These are phyloP conservation scores for Cheilosia scutellata DNA, from an alignment of 2,888 invertebrate genomes.

Conservation along the genomic window DNA sequence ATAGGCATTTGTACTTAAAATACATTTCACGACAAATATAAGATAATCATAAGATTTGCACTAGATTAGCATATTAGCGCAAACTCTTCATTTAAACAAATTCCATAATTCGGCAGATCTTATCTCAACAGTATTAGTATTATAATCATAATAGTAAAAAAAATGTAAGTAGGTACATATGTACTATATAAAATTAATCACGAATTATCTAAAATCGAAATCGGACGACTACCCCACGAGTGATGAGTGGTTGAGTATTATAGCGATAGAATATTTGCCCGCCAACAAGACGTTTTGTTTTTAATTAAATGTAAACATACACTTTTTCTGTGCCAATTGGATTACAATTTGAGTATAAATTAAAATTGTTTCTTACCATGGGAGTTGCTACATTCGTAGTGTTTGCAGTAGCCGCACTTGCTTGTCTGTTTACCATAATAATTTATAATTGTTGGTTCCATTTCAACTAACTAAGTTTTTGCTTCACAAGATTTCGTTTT, in stretches of 20 bases:
- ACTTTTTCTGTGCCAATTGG: not conserved
- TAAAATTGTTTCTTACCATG: constrained; percentile 83
- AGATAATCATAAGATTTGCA: constrained; percentile 4
- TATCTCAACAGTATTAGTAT: constrained; percentile 2
- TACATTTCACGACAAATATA: not conserved
- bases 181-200: constrained; percentile 16
- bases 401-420: constrained; percentile 82
- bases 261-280: not conserved
- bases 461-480: constrained; percentile 46
- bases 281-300: constrained; percentile 19
- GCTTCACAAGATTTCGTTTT: not conserved
- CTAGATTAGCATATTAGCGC: not conserved
- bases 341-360: not conserved
- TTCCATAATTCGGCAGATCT: not conserved
- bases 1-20: too few relatives aligned
- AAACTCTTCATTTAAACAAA: constrained; percentile 13
- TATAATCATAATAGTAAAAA: not conserved
- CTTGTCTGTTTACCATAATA: constrained; percentile 80
- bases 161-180: not conserved
- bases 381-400: constrained; percentile 78
- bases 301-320: constrained; percentile 12
- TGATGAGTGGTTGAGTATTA: not conserved
- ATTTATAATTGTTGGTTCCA: constrained; percentile 80
- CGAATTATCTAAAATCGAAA: constrained; percentile 47
- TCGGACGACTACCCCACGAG: constrained; percentile 58